These are phyloP conservation scores for Cerastis leucographa DNA, from an alignment of 2,888 invertebrate genomes.

Conservation along the genomic window DNA sequence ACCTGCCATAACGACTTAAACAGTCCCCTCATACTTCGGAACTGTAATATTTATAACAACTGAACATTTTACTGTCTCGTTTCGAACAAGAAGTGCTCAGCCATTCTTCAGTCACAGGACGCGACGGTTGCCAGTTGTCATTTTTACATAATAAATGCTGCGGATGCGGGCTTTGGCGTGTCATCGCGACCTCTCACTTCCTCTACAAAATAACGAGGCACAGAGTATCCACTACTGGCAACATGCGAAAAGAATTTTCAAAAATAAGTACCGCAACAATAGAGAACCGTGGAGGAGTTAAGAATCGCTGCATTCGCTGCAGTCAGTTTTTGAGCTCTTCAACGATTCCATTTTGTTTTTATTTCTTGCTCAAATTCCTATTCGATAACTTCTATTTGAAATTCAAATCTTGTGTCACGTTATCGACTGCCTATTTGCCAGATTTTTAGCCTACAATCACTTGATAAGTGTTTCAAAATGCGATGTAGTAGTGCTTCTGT, in stretches of 20 bases:
- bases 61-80: conserved; percentile 2
- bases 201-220: conserved; percentile 47
- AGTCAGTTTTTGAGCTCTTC: neutral
- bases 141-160: conserved; percentile 56
- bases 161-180: conserved; percentile 58
- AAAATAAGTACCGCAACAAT: neutral
- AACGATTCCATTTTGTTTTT: neutral
- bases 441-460: conserved; percentile 4
- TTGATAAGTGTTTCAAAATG: neutral
- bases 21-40: neutral
- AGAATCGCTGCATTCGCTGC: neutral
- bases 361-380: accelerated
- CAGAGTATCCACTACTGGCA: conserved; percentile 29
- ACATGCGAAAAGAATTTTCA: neutral
- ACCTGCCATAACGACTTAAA: neutral
- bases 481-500: conserved; percentile 34
- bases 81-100: conserved; percentile 2
- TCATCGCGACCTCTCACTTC: conserved; percentile 72
- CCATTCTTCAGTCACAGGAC: conserved; percentile 25
- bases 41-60: neutral
- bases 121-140: conserved; percentile 39
- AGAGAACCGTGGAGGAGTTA: neutral
- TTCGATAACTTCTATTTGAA: neutral
- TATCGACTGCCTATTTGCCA: neutral
- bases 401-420: neutral